Base-by-base conservation (phyloP, 1,140 invertebrate genomes). In the Aphaenogaster floridana region DNA sequence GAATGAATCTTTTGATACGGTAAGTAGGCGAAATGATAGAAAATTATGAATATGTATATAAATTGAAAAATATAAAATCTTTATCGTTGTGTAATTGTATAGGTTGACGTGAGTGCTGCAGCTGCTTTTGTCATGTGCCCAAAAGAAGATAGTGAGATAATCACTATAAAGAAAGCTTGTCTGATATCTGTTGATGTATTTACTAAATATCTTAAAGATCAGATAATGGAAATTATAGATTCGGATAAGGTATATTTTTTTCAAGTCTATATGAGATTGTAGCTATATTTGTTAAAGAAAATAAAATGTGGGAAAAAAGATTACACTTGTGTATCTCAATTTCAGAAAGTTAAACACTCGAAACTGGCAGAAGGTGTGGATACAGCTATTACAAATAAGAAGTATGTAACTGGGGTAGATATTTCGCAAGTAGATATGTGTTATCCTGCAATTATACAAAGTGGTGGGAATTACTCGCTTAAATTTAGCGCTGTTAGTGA, bases 201-300 rank as follows among this genome's bases (percentile, higher is more conserved):
- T 94, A 98, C 97, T 42, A 99, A 99, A 93, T 99, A 99, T 96
- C 96, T 99, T 8, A 99, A 99, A 95, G 98, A 99, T 95, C 98
- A 99, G 95, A 98, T 99, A 81, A 99, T 99, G 97, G 99, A 99
- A 94, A 99, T 99, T 91, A 99, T 99, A 93, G 99, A 99, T 96
- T 97, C 98, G 8, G 99, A 99, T 93, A 98, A 98, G 95, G 98
- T 98, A 96, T 93, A 87, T 39, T 86, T 64, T 52, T 15, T 66
- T 34, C 7, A 45, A 1, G 17, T 21, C 0, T 39, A 50, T 8
- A 21, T 21, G 2, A 71, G 9, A 50, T 48, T 71, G 2, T 42
- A 78, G 8, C 13, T 28, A 2, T 50, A 45, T 64, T 50, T 52
- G 61, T 39, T 36, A 61, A 39, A 13, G 0, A 57, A 36, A 52